Percentiles rank a stretch among this genome's conserved stretches.
phyloP scores from a whole-genome alignment of 2,888 invertebrate species.

The Lamproptera curius region DNA sequence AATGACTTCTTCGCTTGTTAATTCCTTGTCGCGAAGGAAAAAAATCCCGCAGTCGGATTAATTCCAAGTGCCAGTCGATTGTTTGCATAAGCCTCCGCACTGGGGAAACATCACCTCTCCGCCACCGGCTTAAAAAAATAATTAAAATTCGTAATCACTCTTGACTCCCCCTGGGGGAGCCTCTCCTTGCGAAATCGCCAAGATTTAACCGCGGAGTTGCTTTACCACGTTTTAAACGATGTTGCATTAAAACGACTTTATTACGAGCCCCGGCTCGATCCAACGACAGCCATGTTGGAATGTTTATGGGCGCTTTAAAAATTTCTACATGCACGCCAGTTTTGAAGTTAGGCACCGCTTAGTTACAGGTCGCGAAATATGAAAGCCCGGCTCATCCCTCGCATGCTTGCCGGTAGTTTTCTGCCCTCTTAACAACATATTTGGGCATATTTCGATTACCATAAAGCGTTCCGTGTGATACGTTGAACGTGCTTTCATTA shows the following conservation, averaged over 20 bases:
- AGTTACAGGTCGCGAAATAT: constrained; percentile 68
- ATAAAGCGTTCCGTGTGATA: constrained; percentile 75
- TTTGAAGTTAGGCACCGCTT: constrained; percentile 56
- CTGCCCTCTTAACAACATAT: constrained; percentile 75
- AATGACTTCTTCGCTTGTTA: constrained; percentile 79
- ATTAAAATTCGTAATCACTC: constrained; percentile 79
- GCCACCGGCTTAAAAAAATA: constrained; percentile 79
- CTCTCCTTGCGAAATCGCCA: constrained; percentile 41
- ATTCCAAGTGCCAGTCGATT: constrained; percentile 78
- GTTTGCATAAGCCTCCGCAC: constrained; percentile 74
- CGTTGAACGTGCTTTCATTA: constrained; percentile 65
- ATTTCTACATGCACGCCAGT: constrained; percentile 61
- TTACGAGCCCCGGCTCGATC: constrained; percentile 49
- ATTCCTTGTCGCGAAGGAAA: constrained; percentile 76
- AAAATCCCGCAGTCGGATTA: constrained; percentile 67
- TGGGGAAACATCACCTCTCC: constrained; percentile 74
- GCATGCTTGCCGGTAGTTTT: constrained; percentile 74
- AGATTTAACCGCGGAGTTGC: constrained; percentile 38
- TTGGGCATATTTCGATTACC: constrained; percentile 78
- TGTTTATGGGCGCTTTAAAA: constrained; percentile 67
- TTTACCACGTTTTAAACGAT: constrained; percentile 35
- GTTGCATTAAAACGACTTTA: constrained; percentile 54
- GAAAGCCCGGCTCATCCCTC: constrained; percentile 72
- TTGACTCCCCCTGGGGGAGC: constrained; percentile 66
- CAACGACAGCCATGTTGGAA: constrained; percentile 54